phyloP scores from a whole-genome alignment of 1,140 invertebrate species.

The Telenomus remus region DNA sequence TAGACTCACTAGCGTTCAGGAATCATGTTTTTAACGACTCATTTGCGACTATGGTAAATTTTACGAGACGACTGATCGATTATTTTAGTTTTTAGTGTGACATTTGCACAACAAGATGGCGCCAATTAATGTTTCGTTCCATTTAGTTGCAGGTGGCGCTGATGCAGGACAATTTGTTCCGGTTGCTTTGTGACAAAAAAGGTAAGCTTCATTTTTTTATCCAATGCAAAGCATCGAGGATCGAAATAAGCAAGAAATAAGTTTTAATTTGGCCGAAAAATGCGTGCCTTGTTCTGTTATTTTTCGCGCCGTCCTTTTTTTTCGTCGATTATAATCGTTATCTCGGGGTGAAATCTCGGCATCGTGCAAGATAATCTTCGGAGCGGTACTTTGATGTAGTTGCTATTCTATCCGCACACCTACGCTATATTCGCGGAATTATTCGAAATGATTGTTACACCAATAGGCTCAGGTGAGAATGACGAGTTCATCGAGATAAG shows the following conservation, averaged over 20 bases:
- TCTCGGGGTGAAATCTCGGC: slow-evolving; percentile 53
- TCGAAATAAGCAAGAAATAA: slow-evolving; percentile 11
- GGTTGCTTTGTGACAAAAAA: too few species aligned
- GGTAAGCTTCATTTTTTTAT: slow-evolving; percentile 1
- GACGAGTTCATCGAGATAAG: slow-evolving; percentile 53
- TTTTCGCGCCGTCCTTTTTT: slow-evolving; percentile 14
- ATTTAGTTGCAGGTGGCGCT: too few species aligned
- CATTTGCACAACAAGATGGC: too few species aligned
- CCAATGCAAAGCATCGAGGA: slow-evolving; percentile 21
- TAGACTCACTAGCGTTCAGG: background rate
- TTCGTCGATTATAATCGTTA: slow-evolving; percentile 26
- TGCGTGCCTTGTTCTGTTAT: slow-evolving; percentile 18
- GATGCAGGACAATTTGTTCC: too few species aligned
- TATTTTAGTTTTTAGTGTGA: slow-evolving; percentile 28
- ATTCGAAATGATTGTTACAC: slow-evolving; percentile 52
- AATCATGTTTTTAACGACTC: slow-evolving; percentile 39
- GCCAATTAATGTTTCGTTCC: slow-evolving; percentile 2
- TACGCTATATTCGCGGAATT: slow-evolving; percentile 45
- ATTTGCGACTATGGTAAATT: slow-evolving; percentile 31
- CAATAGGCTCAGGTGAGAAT: slow-evolving; percentile 45
- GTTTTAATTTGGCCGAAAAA: slow-evolving; percentile 23
- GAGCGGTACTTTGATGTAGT: slow-evolving; percentile 55
- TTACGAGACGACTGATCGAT: slow-evolving; percentile 49
- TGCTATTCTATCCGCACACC: slow-evolving; percentile 50
- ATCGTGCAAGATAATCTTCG: slow-evolving; percentile 57